Percentiles rank a stretch among this genome's conserved stretches.
phyloP scores from a whole-genome alignment of 2,888 invertebrate species.

The Lithophane ornitopus region DNA sequence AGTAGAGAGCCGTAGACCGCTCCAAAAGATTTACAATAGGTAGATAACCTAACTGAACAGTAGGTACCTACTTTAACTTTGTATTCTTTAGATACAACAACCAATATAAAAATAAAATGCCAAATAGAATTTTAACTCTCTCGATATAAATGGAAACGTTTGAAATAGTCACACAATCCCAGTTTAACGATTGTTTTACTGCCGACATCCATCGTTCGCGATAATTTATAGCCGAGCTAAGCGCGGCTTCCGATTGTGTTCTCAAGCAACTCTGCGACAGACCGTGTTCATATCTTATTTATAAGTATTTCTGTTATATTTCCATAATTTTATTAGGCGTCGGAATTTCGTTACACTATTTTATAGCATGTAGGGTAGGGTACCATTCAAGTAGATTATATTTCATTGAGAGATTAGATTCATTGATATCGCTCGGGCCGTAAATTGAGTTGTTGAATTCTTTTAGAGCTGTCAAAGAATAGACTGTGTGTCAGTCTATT shows the following conservation, averaged over 20 bases:
- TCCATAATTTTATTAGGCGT: conserved; percentile 54
- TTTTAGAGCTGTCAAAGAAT: conserved; percentile 6
- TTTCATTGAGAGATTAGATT: conserved; percentile 36
- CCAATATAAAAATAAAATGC: conserved; percentile 23
- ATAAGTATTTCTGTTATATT: conserved; percentile 48
- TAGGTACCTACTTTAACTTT: not conserved
- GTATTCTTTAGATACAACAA: not conserved
- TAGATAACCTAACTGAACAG: not conserved
- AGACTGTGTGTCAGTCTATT: no score
- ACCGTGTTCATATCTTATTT: conserved; percentile 64
- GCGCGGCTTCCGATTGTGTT: conserved; percentile 76
- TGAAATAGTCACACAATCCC: conserved; percentile 75
- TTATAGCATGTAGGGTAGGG: conserved; percentile 12
- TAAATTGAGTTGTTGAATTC: conserved; percentile 5
- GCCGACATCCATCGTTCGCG: conserved; percentile 74
- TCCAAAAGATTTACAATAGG: not conserved
- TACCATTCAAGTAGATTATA: conserved; percentile 31
- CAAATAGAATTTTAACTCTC: conserved; percentile 40
- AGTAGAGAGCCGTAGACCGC: not conserved
- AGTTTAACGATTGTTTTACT: conserved; percentile 85
- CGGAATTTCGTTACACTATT: conserved; percentile 34
- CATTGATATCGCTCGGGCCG: conserved; percentile 18
- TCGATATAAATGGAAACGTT: conserved; percentile 55
- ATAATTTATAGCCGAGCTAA: conserved; percentile 84
- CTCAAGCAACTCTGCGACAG: conserved; percentile 56